Base-by-base conservation (phyloP, 2,113 vertebrate species). In the Podarcis cretensis region DNA sequence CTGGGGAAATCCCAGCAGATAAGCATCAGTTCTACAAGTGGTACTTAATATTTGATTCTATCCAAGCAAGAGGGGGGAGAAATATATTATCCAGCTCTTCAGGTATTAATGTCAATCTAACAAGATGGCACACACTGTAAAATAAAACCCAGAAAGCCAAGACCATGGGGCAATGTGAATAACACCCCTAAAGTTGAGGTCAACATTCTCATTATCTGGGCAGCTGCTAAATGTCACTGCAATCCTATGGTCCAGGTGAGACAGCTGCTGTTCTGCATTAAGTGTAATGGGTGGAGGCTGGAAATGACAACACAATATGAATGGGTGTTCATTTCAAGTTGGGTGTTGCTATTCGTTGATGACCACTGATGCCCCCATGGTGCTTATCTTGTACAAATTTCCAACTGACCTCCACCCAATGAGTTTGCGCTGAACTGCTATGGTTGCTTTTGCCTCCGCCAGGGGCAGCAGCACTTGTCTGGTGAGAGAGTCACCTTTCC, bases 1-100 rank as follows among this genome's bases (percentile, higher is more conserved):
- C 90, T 77, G 14, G 89, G 74, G 63, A 93, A 81, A 89, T 84
- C 80, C 43, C 89, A 89, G 91, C 68, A 90, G 78, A 94, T 85
- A 89, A 89, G 69, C 80, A 80, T 7, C 82, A 86, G 66, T 37
- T 57, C 5, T 75, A 89, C 74, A 66, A 69, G 16, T 87, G 91
- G 87, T 93, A 89, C 6, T 48, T 71, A 48, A 78, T 78, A 84
- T 87, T 92, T 93, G 37, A 66, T 94, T 91, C 86, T 82, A 66
- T 85, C 71, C 81, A 92, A 80, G 40, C 83, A 91, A 3, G 63
- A 90, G 91, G 30, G 7, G 35, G 23, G 25, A 37, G 21, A 25
- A 25, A 27, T 14, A 88, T 2, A 84, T 93, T 74, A 90, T 83
- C 10, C 75, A 81, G 43, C 81, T 80, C 27, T 25, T 2, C 86